Evolutionary conservation across 2,113 vertebrate genomes (phyloP).

Genomic region (Chlorodrepanis virens): DNA sequence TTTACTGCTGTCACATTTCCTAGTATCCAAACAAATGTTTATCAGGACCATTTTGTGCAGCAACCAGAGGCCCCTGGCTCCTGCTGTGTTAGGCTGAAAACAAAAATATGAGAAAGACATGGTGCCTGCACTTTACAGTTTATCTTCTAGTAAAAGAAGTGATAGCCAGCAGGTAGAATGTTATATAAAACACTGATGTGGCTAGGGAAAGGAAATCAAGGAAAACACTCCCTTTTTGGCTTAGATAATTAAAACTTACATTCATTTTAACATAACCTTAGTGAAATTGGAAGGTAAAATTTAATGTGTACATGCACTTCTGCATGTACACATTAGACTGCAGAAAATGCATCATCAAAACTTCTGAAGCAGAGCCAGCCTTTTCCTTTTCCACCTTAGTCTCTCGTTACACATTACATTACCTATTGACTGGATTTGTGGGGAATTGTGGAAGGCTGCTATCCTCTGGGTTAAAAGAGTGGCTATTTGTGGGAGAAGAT

Average conservation of each 20-base stretch:
- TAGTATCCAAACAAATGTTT: background rate
- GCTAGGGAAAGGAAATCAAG: background rate
- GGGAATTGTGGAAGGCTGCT: background rate
- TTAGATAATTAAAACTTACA: background rate
- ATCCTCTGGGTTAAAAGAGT: background rate
- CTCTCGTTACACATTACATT: background rate
- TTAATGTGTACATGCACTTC: background rate
- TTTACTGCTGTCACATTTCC: conserved; percentile 17
- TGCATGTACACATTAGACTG: background rate
- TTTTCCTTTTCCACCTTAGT: background rate
- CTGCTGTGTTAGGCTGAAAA: background rate
- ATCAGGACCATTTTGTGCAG: background rate
- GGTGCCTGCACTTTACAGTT: background rate
- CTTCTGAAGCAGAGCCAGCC: background rate
- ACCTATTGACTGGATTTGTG: background rate
- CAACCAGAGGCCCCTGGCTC: background rate
- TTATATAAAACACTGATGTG: background rate
- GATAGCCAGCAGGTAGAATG: background rate
- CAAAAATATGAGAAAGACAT: background rate
- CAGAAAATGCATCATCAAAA: background rate
- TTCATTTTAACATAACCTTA: background rate
- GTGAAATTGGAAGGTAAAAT: background rate
- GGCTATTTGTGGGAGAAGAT: background rate
- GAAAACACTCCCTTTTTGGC: background rate
- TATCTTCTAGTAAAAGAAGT: background rate